Conservation (phyloP, 2,888 invertebrate genomes). For the Morpho helenor region DNA sequence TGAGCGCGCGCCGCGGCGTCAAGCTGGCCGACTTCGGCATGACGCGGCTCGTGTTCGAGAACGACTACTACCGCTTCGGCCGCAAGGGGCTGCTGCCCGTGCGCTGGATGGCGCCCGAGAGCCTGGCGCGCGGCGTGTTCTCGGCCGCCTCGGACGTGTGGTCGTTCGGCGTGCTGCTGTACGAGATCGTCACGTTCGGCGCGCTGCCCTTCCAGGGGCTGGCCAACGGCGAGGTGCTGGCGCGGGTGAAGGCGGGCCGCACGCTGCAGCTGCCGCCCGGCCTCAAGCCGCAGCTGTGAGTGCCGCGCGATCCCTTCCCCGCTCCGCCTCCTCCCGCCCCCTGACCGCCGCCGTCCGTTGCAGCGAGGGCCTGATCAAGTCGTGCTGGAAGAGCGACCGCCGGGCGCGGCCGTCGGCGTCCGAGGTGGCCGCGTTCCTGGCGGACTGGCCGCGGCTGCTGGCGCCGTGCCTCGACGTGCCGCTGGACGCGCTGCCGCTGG, state of each 20-base stretch:
- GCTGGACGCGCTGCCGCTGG: conserved; percentile 54
- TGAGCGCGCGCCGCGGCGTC: conserved; percentile 85
- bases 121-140: conserved; percentile 89
- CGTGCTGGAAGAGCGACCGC: conserved; percentile 87
- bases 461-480: conserved; percentile 89
- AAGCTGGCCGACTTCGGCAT: conserved; percentile 95
- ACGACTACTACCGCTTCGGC: conserved; percentile 93
- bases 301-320: conserved; percentile 33
- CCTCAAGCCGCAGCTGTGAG: conserved; percentile 89
- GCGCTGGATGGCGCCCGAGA: conserved; percentile 96
- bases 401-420: conserved; percentile 86
- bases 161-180: conserved; percentile 93
- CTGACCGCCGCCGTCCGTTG: neutral
- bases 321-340: neutral
- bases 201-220: conserved; percentile 94
- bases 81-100: conserved; percentile 93
- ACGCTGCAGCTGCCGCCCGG: conserved; percentile 87
- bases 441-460: conserved; percentile 86
- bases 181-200: conserved; percentile 94
- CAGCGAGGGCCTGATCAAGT: conserved; percentile 86
- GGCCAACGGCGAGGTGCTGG: conserved; percentile 90
- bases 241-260: conserved; percentile 87
- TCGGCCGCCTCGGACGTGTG: conserved; percentile 93
- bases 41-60: conserved; percentile 92
- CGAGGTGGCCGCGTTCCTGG: conserved; percentile 89